A percentile compares a stretch with the other conserved stretches of the same genome.
Conservation (phyloP, 2,113 vertebrate species). For the Lepus timidus region DNA sequence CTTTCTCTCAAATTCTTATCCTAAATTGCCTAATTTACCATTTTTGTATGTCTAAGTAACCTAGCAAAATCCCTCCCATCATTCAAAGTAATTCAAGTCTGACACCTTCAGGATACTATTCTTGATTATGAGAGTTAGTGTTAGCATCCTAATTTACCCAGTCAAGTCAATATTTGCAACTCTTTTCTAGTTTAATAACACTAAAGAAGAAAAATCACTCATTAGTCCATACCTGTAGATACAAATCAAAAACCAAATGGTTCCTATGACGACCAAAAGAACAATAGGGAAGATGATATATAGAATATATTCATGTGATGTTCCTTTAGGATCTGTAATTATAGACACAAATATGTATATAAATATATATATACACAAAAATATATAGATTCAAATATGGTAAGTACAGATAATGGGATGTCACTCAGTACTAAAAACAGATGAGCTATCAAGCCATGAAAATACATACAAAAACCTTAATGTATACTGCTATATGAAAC, state of each 20-base stretch:
- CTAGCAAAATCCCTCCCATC: background rate
- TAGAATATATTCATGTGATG: accelerated
- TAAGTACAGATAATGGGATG: background rate
- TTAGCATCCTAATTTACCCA: conserved; percentile 6
- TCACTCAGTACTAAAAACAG: conserved; percentile 7
- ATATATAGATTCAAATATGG: background rate
- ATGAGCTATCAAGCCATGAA: background rate
- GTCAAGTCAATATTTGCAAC: background rate
- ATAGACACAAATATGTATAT: conserved; percentile 39
- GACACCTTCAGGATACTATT: background rate
- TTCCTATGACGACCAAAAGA: conserved; percentile 52
- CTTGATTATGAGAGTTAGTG: background rate
- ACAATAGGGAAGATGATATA: background rate
- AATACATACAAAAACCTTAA: background rate
- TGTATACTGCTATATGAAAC: background rate
- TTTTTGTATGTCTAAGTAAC: background rate
- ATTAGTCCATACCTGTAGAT: conserved; percentile 74
- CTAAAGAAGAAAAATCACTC: background rate
- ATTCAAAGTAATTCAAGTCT: background rate
- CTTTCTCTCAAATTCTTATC: background rate
- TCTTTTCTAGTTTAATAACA: background rate
- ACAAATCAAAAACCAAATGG: conserved; percentile 33
- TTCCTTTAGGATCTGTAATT: background rate
- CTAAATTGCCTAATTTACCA: background rate
- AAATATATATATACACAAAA: conserved; percentile 32